A percentile compares a stretch with the other conserved stretches of the same genome.
These are phyloP conservation scores for Brachypterus glaber DNA, from an alignment of 2,888 invertebrate species.

Conservation along the genomic window DNA sequence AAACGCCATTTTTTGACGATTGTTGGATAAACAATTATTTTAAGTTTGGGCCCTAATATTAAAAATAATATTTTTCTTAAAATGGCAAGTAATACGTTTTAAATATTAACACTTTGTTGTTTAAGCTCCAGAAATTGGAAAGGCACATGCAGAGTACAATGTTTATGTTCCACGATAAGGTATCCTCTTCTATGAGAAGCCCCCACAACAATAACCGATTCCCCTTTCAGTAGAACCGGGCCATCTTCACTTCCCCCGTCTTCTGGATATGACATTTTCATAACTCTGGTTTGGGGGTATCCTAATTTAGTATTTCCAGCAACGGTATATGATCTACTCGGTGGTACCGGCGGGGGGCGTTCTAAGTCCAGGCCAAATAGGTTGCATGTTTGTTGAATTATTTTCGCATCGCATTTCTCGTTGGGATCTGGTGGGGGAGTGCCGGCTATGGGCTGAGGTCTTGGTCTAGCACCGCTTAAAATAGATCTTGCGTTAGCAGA, in stretches of 20 bases:
- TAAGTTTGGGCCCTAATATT: no score
- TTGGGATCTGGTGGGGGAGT: constrained; percentile 74
- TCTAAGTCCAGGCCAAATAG: constrained; percentile 85
- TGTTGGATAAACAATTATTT: no score
- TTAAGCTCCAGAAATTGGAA: constrained; percentile 74
- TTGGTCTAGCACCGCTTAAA: constrained; percentile 51
- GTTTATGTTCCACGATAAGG: constrained; percentile 73
- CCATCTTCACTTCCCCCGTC: constrained; percentile 45
- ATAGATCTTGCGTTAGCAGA: constrained; percentile 5
- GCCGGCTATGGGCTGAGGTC: constrained; percentile 84
- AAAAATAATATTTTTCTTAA: neutral
- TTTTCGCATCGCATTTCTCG: constrained; percentile 80
- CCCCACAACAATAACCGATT: constrained; percentile 79
- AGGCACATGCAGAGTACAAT: constrained; percentile 62
- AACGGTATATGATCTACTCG: constrained; percentile 83
- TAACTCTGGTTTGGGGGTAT: constrained; percentile 84
- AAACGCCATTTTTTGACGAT: no score
- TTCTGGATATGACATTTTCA: constrained; percentile 78
- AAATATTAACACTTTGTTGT: constrained; percentile 41
- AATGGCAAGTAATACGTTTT: constrained; percentile 29
- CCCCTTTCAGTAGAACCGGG: constrained; percentile 65
- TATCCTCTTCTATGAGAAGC: constrained; percentile 80
- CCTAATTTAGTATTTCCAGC: constrained; percentile 82
- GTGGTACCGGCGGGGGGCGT: constrained; percentile 85
- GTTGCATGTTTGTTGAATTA: constrained; percentile 83